These are phyloP conservation scores for Eonycteris spelaea DNA, from an alignment of 2,113 vertebrate genomes.

Conservation along the genomic window DNA sequence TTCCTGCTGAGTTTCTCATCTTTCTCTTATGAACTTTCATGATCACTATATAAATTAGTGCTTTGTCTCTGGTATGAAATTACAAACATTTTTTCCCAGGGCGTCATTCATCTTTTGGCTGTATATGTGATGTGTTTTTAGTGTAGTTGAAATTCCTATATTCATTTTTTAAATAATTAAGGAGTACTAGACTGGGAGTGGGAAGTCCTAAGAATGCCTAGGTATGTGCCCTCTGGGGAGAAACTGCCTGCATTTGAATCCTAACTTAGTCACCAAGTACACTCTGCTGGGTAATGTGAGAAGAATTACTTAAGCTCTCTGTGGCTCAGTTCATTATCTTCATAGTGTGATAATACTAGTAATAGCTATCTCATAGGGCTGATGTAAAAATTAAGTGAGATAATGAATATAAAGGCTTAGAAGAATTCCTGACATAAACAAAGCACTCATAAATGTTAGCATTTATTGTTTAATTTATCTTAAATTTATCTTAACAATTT, in stretches of 20 bases:
- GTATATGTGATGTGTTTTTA: neutral
- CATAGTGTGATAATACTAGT: neutral
- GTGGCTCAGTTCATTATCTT: neutral
- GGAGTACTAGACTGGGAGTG: neutral
- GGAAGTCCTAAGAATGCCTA: neutral
- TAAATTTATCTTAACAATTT: neutral
- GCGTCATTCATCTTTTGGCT: neutral
- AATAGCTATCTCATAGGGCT: neutral
- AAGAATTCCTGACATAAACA: neutral
- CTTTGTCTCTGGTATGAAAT: neutral
- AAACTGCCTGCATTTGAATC: neutral
- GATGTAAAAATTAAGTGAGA: neutral
- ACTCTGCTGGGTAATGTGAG: neutral
- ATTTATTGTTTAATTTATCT: neutral
- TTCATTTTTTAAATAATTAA: neutral
- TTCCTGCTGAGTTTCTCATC: neutral
- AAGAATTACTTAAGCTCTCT: neutral
- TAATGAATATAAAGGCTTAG: neutral
- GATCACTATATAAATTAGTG: neutral
- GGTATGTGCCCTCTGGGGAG: neutral
- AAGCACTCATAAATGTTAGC: neutral
- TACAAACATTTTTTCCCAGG: neutral
- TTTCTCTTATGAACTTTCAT: neutral
- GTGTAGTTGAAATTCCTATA: neutral
- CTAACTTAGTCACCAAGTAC: neutral